Evolutionary conservation across 2,888 invertebrate species (phyloP).

Genomic region (Hemistola chrysoprasaria): DNA sequence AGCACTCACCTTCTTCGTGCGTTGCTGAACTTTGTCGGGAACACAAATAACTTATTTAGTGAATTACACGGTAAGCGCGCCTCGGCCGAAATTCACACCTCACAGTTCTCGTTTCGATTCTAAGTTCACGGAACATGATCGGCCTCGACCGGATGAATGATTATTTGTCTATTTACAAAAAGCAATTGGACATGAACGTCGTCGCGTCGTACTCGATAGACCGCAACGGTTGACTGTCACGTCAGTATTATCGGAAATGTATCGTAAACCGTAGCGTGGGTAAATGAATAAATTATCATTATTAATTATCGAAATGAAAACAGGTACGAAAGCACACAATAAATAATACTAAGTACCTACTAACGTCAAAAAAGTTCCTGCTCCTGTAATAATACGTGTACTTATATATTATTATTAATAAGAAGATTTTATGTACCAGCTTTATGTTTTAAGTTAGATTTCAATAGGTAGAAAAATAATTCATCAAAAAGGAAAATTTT

Average conservation of each 20-base stretch:
- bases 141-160: conserved; percentile 12
- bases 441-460: no score
- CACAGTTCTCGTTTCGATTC: conserved; percentile 15
- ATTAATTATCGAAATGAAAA: background rate
- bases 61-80: background rate
- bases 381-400: no score
- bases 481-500: no score
- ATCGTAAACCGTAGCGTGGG: conserved; percentile 35
- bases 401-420: no score
- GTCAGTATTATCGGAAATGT: conserved; percentile 35
- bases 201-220: conserved; percentile 25
- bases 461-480: no score
- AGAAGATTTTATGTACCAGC: no score
- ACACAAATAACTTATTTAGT: conserved; percentile 4
- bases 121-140: conserved; percentile 21
- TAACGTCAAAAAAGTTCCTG: no score
- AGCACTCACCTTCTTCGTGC: conserved; percentile 11
- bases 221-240: conserved; percentile 34
- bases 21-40: conserved; percentile 2
- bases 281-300: conserved; percentile 45
- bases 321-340: background rate
- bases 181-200: conserved; percentile 33
- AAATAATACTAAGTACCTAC: no score
- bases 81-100: conserved; percentile 15
- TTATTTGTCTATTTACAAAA: conserved; percentile 24